Evolutionary conservation across 2,113 vertebrate species (phyloP).

Genomic region (Hipposideros armiger): DNA sequence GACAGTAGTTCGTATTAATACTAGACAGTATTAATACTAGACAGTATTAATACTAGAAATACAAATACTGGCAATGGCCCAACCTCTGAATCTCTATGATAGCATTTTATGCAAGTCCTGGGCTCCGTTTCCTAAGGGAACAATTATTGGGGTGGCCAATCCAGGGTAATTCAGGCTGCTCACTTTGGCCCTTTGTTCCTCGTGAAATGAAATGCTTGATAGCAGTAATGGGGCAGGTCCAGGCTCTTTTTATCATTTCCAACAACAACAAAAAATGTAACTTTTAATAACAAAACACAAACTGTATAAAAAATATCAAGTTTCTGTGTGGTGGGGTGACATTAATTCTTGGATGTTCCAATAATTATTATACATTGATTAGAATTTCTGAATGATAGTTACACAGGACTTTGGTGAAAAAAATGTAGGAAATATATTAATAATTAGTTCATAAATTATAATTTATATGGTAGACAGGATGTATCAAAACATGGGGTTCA

Average conservation of each 20-base stretch:
- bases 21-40: neutral
- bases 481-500: neutral
- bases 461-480: neutral
- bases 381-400: neutral
- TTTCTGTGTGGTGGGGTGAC: neutral
- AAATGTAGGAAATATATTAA: neutral
- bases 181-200: neutral
- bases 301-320: neutral
- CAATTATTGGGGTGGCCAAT: neutral
- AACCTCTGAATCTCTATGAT: neutral
- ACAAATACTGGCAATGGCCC: neutral
- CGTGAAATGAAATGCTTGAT: neutral
- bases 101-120: neutral
- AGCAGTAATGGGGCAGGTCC: accelerated
- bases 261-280: neutral
- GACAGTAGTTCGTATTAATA: neutral
- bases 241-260: neutral
- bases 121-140: neutral
- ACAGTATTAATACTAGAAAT: neutral
- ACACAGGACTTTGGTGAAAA: neutral
- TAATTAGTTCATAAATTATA: neutral
- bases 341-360: neutral
- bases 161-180: neutral
- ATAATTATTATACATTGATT: neutral
- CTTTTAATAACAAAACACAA: neutral